Evolutionary conservation across 1,140 invertebrate genomes (phyloP).

Genomic region (Heliconius eleuchia): DNA sequence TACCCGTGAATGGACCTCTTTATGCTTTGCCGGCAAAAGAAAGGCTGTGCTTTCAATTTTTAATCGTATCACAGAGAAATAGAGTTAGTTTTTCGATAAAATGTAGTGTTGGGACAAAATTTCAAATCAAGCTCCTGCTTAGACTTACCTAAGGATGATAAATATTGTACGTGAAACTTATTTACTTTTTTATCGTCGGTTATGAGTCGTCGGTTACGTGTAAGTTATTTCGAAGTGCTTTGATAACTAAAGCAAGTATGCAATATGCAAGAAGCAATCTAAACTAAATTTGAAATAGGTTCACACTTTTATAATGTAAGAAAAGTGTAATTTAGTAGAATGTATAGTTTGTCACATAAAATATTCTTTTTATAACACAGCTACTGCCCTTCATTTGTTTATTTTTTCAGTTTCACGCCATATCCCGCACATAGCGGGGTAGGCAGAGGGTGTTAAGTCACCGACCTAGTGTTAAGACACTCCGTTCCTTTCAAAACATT

Average conservation of each 20-base stretch:
- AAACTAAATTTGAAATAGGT: background rate
- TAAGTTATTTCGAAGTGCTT: background rate
- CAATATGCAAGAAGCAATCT: slow-evolving; percentile 11
- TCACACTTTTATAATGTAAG: background rate
- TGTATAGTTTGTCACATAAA: too few relatives aligned
- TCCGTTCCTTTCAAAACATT: too few relatives aligned
- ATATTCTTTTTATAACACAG: background rate
- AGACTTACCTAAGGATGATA: slow-evolving; percentile 59
- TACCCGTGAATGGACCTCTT: slow-evolving; percentile 58
- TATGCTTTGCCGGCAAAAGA: slow-evolving; percentile 54
- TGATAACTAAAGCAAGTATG: slow-evolving; percentile 9
- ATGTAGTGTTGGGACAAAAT: slow-evolving; percentile 15
- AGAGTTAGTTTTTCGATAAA: background rate
- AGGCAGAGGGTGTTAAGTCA: too few relatives aligned
- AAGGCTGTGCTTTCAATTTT: background rate
- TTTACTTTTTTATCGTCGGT: slow-evolving; percentile 39
- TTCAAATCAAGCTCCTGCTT: slow-evolving; percentile 41
- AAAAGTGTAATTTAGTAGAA: background rate
- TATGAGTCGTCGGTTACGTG: slow-evolving; percentile 9
- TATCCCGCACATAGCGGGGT: too few relatives aligned
- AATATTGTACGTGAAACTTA: slow-evolving; percentile 56
- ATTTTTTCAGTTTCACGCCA: too few relatives aligned
- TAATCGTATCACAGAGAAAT: background rate
- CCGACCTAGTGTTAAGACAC: too few relatives aligned
- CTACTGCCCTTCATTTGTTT: too few relatives aligned